Evolutionary conservation across 1,140 invertebrate species (phyloP), one percentile per base, ranked within the genome.

Genomic region (Trachymyrmex cornetzi): DNA sequence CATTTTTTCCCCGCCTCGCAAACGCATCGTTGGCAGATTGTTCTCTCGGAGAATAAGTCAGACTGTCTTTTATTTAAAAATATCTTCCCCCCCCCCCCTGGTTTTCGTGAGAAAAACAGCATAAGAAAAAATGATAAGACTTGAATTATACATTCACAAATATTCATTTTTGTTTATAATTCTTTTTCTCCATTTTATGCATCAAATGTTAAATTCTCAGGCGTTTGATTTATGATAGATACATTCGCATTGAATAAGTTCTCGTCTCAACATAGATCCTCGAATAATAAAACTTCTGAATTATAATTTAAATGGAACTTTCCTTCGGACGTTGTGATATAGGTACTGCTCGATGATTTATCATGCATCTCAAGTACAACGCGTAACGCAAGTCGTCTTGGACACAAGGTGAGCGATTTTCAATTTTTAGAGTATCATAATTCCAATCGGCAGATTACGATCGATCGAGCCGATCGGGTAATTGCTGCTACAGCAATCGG

Each of bases 401-500:
- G 48, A 57, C 27, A 22, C 38, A 19, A 57, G 5, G 38, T 19
- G n/a, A 85, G 12, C 24, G 50, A 34, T 88, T 88, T 86, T n/a
- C 63, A 55, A 86, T 88, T 80, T 69, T 59, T 38, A 3, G 16
- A 55, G 14, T 77, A 27, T 50, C 80, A 66, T 69, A 44, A 75
- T 79, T 22, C 63, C 14, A 44, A 27, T 44, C 48, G 22, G 34
- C 44, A 86, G 87, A 89, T 89, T 82, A 87, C 24, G 16, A 86
- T 86, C 87, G 77, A 72, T 88, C 53, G 24, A 24, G 38, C 5
- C 22, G 79, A 55, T 30, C 24, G 59, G 22, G 74, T 87, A 89
- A 88, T 87, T 84, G 87, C 59, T 48, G 27, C 34, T 64, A 2
- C 66, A 12, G 55, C 66, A 72, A 84, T 91, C 82, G 71, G 34